phyloP scores from a whole-genome alignment of 2,113 vertebrate genomes.

The Grantiella picta region DNA sequence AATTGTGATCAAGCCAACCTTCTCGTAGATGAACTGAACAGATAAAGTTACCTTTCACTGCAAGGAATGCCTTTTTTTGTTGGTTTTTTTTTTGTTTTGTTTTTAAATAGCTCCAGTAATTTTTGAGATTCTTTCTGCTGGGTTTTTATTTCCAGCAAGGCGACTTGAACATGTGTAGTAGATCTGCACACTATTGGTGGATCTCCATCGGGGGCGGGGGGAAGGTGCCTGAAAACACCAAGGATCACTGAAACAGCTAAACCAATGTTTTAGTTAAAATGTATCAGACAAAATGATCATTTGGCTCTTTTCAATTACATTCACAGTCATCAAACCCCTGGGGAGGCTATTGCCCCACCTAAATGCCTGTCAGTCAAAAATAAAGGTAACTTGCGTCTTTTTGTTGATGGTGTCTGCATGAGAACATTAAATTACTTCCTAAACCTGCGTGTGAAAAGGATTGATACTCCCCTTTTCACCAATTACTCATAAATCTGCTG shows the following conservation, averaged over 20 bases:
- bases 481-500: neutral
- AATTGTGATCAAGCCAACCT: constrained; percentile 14
- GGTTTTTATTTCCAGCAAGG: neutral
- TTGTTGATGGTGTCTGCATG: neutral
- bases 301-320: neutral
- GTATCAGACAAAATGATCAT: neutral
- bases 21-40: neutral
- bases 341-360: neutral
- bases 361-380: neutral
- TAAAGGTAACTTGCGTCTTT: neutral
- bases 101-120: neutral
- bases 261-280: neutral
- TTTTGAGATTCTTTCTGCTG: neutral
- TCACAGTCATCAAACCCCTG: neutral
- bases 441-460: neutral
- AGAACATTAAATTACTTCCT: neutral
- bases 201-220: neutral
- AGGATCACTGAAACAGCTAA: no score
- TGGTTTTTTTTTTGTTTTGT: neutral
- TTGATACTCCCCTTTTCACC: neutral
- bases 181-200: neutral
- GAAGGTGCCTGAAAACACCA: no score
- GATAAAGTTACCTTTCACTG: neutral
- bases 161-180: neutral
- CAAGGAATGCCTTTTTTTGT: neutral